phyloP scores from a whole-genome alignment of 2,888 invertebrate species.

The Oligia strigilis region DNA sequence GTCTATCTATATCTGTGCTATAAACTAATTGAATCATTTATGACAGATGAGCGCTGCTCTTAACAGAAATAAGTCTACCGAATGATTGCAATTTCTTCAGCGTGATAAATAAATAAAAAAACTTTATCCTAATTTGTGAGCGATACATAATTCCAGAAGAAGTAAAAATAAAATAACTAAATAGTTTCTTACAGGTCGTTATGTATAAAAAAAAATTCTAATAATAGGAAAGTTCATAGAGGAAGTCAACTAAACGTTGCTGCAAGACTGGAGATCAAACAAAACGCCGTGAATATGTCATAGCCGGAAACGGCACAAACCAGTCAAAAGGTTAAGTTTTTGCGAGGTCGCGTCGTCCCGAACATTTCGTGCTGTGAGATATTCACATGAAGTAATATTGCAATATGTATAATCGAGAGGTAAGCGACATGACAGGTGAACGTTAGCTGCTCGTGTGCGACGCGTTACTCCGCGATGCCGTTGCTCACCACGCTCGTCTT shows the following conservation, averaged over 20 bases:
- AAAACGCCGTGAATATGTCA: conserved; percentile 85
- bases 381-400: conserved; percentile 85
- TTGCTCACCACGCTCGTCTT: conserved; percentile 78
- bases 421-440: conserved; percentile 41
- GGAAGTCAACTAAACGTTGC: conserved; percentile 77
- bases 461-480: conserved; percentile 80
- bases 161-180: conserved; percentile 73
- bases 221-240: conserved; percentile 76
- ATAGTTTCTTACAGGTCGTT: conserved; percentile 71
- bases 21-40: conserved; percentile 57
- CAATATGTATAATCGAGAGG: conserved; percentile 72
- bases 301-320: conserved; percentile 78
- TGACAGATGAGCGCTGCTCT: conserved; percentile 60
- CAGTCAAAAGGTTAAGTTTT: conserved; percentile 66
- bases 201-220: conserved; percentile 79
- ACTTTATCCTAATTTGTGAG: conserved; percentile 76
- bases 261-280: conserved; percentile 87
- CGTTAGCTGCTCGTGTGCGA: conserved; percentile 24
- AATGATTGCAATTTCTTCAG: conserved; percentile 27
- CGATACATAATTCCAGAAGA: conserved; percentile 67
- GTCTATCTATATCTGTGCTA: too few species aligned
- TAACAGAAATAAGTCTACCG: conserved; percentile 33
- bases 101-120: conserved; percentile 54
- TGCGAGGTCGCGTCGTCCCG: conserved; percentile 76
- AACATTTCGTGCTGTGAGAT: conserved; percentile 86